Evolutionary conservation across 2,797 vertebrate species (phyloP), one percentile per base, ranked within the genome.

Genomic region (Falco cherrug): DNA sequence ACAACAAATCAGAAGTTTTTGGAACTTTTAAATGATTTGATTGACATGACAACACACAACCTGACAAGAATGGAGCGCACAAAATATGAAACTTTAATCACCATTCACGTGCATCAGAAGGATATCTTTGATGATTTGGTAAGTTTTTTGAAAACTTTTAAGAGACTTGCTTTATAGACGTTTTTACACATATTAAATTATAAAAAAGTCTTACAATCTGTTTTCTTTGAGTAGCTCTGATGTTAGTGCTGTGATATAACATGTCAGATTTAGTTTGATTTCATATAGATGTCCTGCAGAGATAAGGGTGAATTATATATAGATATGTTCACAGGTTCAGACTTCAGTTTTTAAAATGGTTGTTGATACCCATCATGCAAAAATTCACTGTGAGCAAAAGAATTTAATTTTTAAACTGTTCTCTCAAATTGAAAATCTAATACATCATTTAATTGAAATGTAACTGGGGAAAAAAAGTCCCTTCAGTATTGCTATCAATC

Each of bases 21-120:
- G 95, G 98, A 98, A 80, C 95, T 99, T 67, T 97, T 99, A 75
- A 99, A 99, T 80, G 92, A 98, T 94, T 97, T 99, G 90, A 99
- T 99, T 82, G 98, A 99, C 94, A 98, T 98, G 98, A 98, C 99
- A 48, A 99, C 99, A 73, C 95, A 92, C 41, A 98, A 99, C 88
- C 97, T 99, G 90, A 98, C 98, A 95, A 98, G 97, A 91, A 98
- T 98, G 60, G 99, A 99, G 35, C 98, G 99, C 90, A 99, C 98
- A 43, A 98, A 99, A 95, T 99, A 98, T 13, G 99, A 99, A 96
- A 99, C 99, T 4, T 98, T 99, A 60, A 98, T 99, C 94, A 99
- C 99, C 84, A 99, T 99, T 97, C 99, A 99, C 35, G 98, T 99
- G 83, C 99, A 99, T 94, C 99, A 99, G 97, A 98, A 98, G 81